These are phyloP conservation scores for Blomia tropicalis DNA, from an alignment of 2,888 invertebrate species.

Conservation along the genomic window DNA sequence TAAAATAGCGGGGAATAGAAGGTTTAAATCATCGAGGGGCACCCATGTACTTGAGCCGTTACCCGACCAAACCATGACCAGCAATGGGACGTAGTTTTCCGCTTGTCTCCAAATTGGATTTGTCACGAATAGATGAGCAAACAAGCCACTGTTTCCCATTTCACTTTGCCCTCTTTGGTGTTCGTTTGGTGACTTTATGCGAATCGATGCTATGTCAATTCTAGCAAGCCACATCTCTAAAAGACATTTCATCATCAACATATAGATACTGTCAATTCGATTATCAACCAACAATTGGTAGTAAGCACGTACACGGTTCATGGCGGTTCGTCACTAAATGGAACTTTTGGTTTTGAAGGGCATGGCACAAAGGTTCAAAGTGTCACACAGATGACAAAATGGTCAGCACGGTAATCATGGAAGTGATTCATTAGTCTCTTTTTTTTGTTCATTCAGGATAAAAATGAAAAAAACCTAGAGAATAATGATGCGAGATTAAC, in stretches of 20 bases:
- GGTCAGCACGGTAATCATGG: too few species aligned
- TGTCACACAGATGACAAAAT: too few species aligned
- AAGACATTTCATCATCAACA: background rate
- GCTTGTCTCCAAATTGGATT: background rate
- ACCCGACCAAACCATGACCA: too few species aligned
- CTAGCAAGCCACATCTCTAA: background rate
- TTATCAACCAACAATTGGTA: slow-evolving; percentile 1
- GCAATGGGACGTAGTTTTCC: background rate
- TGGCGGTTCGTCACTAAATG: too few species aligned
- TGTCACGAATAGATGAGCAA: slow-evolving; percentile 6
- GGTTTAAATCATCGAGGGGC: background rate
- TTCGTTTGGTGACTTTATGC: background rate
- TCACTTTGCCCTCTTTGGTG: background rate
- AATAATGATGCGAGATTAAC: too few species aligned
- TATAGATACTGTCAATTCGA: too few species aligned
- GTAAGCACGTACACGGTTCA: slow-evolving; percentile 10
- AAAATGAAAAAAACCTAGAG: too few species aligned
- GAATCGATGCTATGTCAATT: background rate
- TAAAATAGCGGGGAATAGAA: background rate
- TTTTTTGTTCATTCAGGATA: too few species aligned
- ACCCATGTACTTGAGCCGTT: too few species aligned
- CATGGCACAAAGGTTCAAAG: too few species aligned
- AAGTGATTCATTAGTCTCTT: too few species aligned
- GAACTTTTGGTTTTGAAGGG: too few species aligned
- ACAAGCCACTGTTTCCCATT: background rate